Conservation (phyloP, 2,797 vertebrate species). For the Sebastolobus alascanus region DNA sequence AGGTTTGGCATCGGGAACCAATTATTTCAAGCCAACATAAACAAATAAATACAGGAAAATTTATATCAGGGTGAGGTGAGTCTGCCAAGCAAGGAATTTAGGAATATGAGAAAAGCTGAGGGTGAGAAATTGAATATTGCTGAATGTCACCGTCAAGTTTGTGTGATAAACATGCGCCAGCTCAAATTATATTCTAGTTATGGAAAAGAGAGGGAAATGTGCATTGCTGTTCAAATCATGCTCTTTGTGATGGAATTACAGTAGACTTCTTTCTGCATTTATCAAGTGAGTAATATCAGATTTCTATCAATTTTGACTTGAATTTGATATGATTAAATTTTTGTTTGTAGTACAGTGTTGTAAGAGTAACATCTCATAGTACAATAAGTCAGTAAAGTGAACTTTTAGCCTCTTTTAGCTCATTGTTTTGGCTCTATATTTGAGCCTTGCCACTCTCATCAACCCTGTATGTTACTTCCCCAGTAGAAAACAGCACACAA, state of each 20-base stretch:
- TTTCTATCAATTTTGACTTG: background rate
- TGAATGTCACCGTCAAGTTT: conserved; percentile 32
- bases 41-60: conserved; percentile 70
- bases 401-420: background rate
- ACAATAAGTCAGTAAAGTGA: background rate
- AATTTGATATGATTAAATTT: background rate
- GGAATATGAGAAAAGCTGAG: conserved; percentile 48
- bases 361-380: background rate
- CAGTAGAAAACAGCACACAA: background rate
- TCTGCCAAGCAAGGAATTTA: conserved; percentile 55
- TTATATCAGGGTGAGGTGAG: conserved; percentile 40
- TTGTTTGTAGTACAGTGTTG: background rate
- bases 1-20: conserved; percentile 64
- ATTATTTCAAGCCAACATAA: conserved; percentile 75
- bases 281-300: background rate
- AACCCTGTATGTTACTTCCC: background rate
- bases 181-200: background rate
- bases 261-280: background rate
- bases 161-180: conserved; percentile 31
- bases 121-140: conserved; percentile 32
- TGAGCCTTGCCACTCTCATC: background rate
- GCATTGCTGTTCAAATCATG: background rate
- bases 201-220: background rate
- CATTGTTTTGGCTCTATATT: background rate
- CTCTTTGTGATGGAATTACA: background rate